A percentile compares a stretch with the other conserved stretches of the same genome.
phyloP scores from a whole-genome alignment of 2,797 vertebrate genomes.

The Anableps anableps region DNA sequence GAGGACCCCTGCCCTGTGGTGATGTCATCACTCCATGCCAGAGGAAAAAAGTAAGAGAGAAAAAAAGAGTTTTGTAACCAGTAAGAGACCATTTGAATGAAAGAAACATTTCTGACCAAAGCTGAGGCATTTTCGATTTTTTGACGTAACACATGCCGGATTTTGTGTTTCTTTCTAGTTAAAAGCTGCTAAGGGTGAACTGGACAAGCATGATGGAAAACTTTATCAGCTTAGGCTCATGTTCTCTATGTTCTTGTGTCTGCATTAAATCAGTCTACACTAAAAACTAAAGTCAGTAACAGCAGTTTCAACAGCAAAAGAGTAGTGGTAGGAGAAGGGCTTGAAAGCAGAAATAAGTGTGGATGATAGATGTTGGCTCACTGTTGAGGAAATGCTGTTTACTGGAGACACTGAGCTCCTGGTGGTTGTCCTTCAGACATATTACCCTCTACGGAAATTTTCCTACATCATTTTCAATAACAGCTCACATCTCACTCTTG shows the following conservation, averaged over 20 bases:
- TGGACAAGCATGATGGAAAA: background rate
- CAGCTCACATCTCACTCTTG: background rate
- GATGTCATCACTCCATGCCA: background rate
- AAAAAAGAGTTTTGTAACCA: background rate
- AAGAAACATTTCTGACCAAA: background rate
- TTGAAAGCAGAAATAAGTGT: background rate
- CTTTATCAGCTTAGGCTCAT: too few species aligned
- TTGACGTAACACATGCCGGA: too few species aligned
- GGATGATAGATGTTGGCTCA: background rate
- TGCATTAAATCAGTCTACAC: background rate
- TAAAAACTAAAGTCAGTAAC: background rate
- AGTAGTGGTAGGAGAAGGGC: background rate
- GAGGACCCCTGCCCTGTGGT: too few species aligned
- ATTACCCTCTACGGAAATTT: slow-evolving; percentile 5
- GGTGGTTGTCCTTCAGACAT: background rate
- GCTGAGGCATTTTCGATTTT: background rate
- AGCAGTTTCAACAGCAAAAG: background rate
- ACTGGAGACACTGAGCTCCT: slow-evolving; percentile 9
- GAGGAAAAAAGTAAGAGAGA: too few species aligned
- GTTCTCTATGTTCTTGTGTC: background rate
- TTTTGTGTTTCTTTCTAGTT: background rate
- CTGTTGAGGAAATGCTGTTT: background rate
- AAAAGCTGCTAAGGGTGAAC: background rate
- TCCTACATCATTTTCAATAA: slow-evolving; percentile 1
- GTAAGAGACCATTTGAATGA: background rate